A percentile compares a stretch with the other conserved stretches of the same genome.
Conservation (phyloP, 1,140 invertebrate genomes). For the Zaprionus camerounensis region DNA sequence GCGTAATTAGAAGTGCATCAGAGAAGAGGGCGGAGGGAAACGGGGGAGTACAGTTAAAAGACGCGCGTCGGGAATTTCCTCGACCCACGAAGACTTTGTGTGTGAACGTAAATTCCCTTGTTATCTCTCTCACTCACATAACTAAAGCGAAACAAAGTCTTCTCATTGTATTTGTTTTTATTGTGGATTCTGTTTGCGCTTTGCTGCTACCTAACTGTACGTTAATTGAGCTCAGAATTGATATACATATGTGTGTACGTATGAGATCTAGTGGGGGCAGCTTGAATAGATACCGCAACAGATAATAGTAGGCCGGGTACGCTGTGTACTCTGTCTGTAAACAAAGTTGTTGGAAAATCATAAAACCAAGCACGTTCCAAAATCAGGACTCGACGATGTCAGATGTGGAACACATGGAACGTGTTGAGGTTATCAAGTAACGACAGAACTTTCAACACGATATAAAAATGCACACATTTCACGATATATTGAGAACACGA, state of each 20-base stretch:
- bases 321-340: slow-evolving; percentile 35
- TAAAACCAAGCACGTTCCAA: neutral
- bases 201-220: slow-evolving; percentile 42
- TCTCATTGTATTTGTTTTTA: slow-evolving; percentile 21
- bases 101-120: neutral
- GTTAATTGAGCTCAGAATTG: slow-evolving; percentile 61
- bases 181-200: slow-evolving; percentile 16
- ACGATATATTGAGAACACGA: slow-evolving; percentile 1
- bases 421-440: neutral
- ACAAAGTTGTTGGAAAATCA: neutral
- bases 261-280: slow-evolving; percentile 40
- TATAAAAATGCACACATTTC: neutral
- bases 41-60: slow-evolving; percentile 7
- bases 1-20: slow-evolving; percentile 36
- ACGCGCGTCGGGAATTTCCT: slow-evolving; percentile 14
- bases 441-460: neutral
- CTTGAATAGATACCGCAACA: slow-evolving; percentile 48
- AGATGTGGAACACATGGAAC: neutral
- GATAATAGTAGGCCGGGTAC: slow-evolving; percentile 20
- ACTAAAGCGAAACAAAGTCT: slow-evolving; percentile 48
- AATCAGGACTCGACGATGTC: neutral
- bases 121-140: neutral
- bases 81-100: slow-evolving; percentile 5
- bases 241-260: slow-evolving; percentile 20
- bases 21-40: neutral